phyloP scores from a whole-genome alignment of 2,888 invertebrate species.

The Pycnomerus fuliginosus region DNA sequence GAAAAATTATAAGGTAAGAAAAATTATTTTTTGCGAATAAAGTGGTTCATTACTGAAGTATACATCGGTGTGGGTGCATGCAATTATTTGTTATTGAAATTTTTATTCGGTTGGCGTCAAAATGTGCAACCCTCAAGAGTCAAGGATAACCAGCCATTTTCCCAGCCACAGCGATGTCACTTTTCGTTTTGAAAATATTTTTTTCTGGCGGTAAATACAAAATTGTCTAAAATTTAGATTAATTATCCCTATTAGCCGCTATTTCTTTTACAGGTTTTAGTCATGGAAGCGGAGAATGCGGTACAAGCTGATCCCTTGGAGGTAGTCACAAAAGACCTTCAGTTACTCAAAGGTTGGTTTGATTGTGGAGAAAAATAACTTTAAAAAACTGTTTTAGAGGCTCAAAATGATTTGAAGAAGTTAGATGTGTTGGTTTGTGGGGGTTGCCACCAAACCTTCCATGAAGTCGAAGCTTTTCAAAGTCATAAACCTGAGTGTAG shows the following conservation, averaged over 20 bases:
- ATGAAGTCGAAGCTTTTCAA: conserved; percentile 76
- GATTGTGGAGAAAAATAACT: conserved; percentile 2
- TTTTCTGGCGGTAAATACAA: conserved; percentile 32
- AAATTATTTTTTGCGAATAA: conserved; percentile 22
- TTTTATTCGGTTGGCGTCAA: conserved; percentile 26
- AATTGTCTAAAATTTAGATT: conserved; percentile 14
- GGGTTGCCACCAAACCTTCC: conserved; percentile 76
- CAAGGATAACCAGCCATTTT: conserved; percentile 41
- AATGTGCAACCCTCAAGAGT: conserved; percentile 29
- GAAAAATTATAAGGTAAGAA: conserved; percentile 35
- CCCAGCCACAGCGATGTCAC: conserved; percentile 23
- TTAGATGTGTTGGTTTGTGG: conserved; percentile 82
- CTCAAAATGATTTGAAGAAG: conserved; percentile 73
- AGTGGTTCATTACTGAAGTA: conserved; percentile 2
- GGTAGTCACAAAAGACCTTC: conserved; percentile 33
- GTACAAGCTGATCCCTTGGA: conserved; percentile 25
- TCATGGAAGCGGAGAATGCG: conserved; percentile 24
- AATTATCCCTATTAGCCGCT: conserved; percentile 3
- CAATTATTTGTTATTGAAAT: conserved; percentile 31
- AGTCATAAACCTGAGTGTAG: conserved; percentile 60
- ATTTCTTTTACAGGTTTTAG: conserved; percentile 4
- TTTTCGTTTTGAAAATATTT: conserved; percentile 8
- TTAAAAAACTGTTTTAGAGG: conserved; percentile 57
- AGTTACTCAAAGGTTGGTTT: conserved; percentile 37
- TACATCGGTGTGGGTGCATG: conserved; percentile 3